Evolutionary conservation across 2,888 invertebrate genomes (phyloP), one percentile per base, ranked within the genome.

Genomic region (Leistus spinibarbis): DNA sequence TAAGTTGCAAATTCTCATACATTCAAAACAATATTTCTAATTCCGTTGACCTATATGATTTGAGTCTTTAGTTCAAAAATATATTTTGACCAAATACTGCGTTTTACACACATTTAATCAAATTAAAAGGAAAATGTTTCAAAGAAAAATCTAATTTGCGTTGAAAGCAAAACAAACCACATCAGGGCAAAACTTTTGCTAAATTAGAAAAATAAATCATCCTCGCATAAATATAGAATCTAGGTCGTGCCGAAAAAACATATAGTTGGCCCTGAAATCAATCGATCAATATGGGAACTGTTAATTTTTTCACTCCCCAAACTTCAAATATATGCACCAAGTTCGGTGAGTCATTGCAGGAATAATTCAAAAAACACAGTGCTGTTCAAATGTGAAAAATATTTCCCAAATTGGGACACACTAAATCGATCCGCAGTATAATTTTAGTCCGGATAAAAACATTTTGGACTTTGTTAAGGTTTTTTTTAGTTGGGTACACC

Each of bases 201-300:
- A 72, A 72, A 72, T 72, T 72, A 64, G 65, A 24, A 65, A 63
- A 72, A 65, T 72, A 72, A 72, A 72, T 72, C 72, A 72, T 62
- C 54, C 56, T 65, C 72, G 72, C 54, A 72, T 3, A 19, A 72
- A 72, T 65, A 72, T 57, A 72, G 64, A 72, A 72, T 65, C 72
- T 72, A 65, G 72, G 72, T 72, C 72, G 72, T 40, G 40, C 40
- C 72, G 54, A 66, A 72, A n/a, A 72, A 72, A 72, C 72, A 72
- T 40, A 40, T 72, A 65, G 72, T 56, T 72, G 72, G 66, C 72
- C 72, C 64, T 72, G 72, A 72, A 65, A 72, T 65, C 72, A 57
- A 72, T 72, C 65, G 72, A 72, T 72, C 72, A 72, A 72, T 72
- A 72, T 72, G 72, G 63, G 56, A 40, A 22, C 60, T 56, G 27